These are phyloP conservation scores for Eupithecia tripunctaria DNA, from an alignment of 2,888 invertebrate species.

Conservation along the genomic window DNA sequence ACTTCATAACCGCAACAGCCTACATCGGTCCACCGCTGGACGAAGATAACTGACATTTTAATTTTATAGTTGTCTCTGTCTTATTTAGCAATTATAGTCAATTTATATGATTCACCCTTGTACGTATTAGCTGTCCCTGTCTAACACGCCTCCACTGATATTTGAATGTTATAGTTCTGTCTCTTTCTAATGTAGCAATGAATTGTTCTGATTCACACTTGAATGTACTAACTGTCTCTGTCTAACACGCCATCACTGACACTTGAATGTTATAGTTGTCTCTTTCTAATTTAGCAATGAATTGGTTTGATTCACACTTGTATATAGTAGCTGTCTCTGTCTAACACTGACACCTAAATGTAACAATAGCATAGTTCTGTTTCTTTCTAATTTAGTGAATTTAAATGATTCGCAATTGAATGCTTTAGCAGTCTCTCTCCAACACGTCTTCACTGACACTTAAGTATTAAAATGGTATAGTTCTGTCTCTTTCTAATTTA, in stretches of 20 bases:
- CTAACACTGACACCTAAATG: slow-evolving; percentile 6
- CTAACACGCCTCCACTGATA: slow-evolving; percentile 13
- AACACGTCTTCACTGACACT: slow-evolving; percentile 12
- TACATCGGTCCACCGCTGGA: too few relatives aligned
- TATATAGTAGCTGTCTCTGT: slow-evolving; percentile 8
- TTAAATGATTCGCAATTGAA: not conserved
- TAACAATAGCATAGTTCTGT: not conserved
- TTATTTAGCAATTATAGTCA: not conserved
- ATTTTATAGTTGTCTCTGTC: slow-evolving; percentile 14
- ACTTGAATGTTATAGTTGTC: not conserved
- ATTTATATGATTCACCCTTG: not conserved
- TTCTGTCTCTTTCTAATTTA: slow-evolving; percentile 21
- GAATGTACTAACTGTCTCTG: slow-evolving; percentile 15
- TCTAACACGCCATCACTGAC: slow-evolving; percentile 19
- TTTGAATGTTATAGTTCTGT: slow-evolving; percentile 13
- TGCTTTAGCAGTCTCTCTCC: slow-evolving; percentile 14
- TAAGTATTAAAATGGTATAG: slow-evolving; percentile 4
- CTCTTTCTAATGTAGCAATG: slow-evolving; percentile 12
- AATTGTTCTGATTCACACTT: not conserved
- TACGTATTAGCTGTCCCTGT: slow-evolving; percentile 9
- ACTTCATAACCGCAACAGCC: too few relatives aligned
- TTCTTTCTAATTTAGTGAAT: slow-evolving; percentile 17
- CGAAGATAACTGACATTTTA: not conserved
- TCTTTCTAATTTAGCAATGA: not conserved
- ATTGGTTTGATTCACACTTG: not conserved